A percentile compares a stretch with the other conserved stretches of the same genome.
These are phyloP conservation scores for Hormaphis cornu DNA, from an alignment of 1,140 invertebrate genomes.

Conservation along the genomic window DNA sequence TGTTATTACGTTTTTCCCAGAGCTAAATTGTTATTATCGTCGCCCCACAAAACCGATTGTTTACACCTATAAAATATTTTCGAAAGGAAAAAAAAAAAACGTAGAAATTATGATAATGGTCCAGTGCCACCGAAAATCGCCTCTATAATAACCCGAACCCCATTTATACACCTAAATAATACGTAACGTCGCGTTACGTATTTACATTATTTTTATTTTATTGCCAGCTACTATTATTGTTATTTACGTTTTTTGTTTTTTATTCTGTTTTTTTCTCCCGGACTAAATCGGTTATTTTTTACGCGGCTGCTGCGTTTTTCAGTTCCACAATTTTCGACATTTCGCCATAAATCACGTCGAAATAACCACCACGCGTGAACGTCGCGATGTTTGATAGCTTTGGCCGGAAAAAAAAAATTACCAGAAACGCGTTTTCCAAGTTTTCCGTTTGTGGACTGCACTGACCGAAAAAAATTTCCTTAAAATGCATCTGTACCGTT, in stretches of 20 bases:
- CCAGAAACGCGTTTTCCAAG: no score
- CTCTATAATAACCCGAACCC: not conserved
- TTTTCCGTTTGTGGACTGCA: no score
- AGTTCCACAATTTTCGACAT: not conserved
- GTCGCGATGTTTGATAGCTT: slow-evolving; percentile 1
- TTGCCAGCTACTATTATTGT: not conserved
- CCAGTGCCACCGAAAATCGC: slow-evolving; percentile 11
- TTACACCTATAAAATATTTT: slow-evolving; percentile 26
- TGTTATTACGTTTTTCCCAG: not conserved
- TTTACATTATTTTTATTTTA: slow-evolving; percentile 21
- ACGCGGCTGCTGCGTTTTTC: slow-evolving; percentile 18
- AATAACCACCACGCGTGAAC: not conserved
- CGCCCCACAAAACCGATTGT: not conserved
- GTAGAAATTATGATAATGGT: slow-evolving; percentile 19
- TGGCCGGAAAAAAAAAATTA: not conserved
- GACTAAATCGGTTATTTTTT: not conserved
- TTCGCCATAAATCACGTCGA: not conserved
- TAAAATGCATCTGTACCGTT: no score
- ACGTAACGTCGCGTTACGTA: no score
- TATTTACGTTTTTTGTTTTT: no score
- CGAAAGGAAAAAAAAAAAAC: not conserved
- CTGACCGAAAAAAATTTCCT: no score
- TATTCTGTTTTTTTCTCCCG: no score
- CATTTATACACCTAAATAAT: no score
- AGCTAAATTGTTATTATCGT: slow-evolving; percentile 19